Evolutionary conservation across 2,113 vertebrate genomes (phyloP).

Genomic region (Psilopogon haemacephalus): DNA sequence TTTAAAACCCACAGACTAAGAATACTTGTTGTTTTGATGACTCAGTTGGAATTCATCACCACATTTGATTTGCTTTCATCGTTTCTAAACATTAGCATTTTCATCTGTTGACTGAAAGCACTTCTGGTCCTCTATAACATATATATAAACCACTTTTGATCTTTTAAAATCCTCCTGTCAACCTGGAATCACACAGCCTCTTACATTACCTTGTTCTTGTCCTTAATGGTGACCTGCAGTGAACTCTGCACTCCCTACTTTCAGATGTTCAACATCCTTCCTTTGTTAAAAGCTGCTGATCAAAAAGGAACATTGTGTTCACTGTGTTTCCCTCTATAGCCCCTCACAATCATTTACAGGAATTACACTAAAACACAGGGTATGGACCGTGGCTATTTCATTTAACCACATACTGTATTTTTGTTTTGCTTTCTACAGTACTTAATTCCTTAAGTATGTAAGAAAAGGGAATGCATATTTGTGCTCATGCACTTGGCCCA

Average conservation of each 20-base stretch:
- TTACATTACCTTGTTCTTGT: conserved; percentile 55
- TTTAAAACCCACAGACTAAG: conserved; percentile 57
- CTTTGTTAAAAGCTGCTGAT: conserved; percentile 59
- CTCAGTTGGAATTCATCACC: conserved; percentile 53
- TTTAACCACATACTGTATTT: conserved; percentile 6
- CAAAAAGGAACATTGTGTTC: conserved; percentile 57
- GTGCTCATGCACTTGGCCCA: neutral
- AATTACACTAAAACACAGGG: conserved; percentile 62
- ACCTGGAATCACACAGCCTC: conserved; percentile 24
- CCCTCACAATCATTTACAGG: conserved; percentile 45
- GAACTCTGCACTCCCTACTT: conserved; percentile 47
- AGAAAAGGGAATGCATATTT: neutral
- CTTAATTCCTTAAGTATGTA: conserved; percentile 35
- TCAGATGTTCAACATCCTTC: conserved; percentile 26
- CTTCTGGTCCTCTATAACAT: conserved; percentile 37
- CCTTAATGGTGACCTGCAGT: conserved; percentile 36
- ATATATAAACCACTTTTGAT: conserved; percentile 36
- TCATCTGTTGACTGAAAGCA: conserved; percentile 49
- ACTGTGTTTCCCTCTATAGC: conserved; percentile 9
- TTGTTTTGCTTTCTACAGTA: conserved; percentile 15
- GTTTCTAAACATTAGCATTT: conserved; percentile 47
- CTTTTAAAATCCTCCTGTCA: conserved; percentile 55
- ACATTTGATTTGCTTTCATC: conserved; percentile 55
- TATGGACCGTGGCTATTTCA: conserved; percentile 22
- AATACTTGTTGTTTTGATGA: conserved; percentile 65